phyloP scores from a whole-genome alignment of 2,113 vertebrate species.

The Toxotes chatareus region DNA sequence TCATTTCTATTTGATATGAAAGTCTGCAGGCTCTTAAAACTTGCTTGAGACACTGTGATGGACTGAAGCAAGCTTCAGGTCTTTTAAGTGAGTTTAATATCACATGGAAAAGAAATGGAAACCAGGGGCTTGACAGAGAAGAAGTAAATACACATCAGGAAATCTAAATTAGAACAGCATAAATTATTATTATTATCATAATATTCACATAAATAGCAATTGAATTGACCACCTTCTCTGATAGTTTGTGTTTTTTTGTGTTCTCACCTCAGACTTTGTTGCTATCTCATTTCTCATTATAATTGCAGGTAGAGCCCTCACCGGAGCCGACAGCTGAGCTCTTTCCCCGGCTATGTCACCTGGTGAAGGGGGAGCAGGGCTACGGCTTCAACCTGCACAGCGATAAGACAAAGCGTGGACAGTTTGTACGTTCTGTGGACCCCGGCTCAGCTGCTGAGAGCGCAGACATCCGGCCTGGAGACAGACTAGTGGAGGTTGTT shows the following conservation, averaged over 20 bases:
- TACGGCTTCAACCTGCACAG: constrained; percentile 97
- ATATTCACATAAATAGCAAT: too few species aligned
- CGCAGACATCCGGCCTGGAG: constrained; percentile 88
- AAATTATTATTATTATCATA: too few species aligned
- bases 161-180: not conserved
- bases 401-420: constrained; percentile 88
- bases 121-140: not conserved
- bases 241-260: too few species aligned
- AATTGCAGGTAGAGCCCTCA: constrained; percentile 70
- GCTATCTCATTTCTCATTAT: not conserved
- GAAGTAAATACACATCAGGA: not conserved
- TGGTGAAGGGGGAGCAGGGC: constrained; percentile 88
- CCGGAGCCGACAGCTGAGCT: constrained; percentile 83
- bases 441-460: constrained; percentile 86
- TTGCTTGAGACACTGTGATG: too few species aligned
- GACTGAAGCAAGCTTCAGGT: too few species aligned
- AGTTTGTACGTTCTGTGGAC: constrained; percentile 94
- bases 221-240: not conserved
- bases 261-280: not conserved
- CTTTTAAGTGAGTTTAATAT: too few species aligned
- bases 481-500: constrained; percentile 91
- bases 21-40: too few species aligned
- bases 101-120: too few species aligned
- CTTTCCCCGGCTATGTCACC: constrained; percentile 90
- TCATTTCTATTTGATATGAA: too few species aligned